Percentiles rank a stretch among this genome's conserved stretches.
phyloP scores from a whole-genome alignment of 2,888 invertebrate genomes.

The Loripinus fragilis region DNA sequence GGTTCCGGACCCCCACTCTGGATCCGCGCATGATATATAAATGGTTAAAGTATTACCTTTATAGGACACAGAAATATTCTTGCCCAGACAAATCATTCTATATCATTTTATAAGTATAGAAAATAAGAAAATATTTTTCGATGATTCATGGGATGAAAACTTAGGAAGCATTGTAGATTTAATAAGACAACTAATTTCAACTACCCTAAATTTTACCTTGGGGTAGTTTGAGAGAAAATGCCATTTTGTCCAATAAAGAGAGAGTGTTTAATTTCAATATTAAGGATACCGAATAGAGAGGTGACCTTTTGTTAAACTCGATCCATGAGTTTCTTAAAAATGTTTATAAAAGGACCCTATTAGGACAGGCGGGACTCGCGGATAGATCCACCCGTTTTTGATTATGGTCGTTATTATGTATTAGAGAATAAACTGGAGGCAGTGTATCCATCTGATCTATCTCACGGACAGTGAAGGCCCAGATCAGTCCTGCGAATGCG shows the following conservation, averaged over 20 bases:
- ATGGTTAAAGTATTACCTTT: no score
- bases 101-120: neutral
- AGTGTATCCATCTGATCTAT: no score
- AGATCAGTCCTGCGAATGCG: no score
- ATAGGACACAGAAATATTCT: no score
- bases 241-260: slow-evolving; percentile 37
- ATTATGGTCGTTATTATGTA: no score
- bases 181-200: slow-evolving; percentile 38
- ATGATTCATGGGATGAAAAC: slow-evolving; percentile 4
- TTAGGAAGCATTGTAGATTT: slow-evolving; percentile 4
- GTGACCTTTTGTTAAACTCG: slow-evolving; percentile 24
- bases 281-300: slow-evolving; percentile 33
- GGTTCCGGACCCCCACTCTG: no score
- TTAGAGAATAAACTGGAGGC: no score
- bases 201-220: slow-evolving; percentile 28
- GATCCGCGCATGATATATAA: no score
- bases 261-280: slow-evolving; percentile 52
- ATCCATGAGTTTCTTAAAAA: neutral
- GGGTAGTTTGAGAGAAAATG: slow-evolving; percentile 39
- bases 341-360: no score
- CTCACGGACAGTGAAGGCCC: no score
- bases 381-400: no score
- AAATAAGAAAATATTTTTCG: neutral
- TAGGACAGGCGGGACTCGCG: no score
- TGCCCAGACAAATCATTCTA: neutral